These are phyloP conservation scores for Aleiodes leptofemur DNA, from an alignment of 2,888 invertebrate species.

Conservation along the genomic window DNA sequence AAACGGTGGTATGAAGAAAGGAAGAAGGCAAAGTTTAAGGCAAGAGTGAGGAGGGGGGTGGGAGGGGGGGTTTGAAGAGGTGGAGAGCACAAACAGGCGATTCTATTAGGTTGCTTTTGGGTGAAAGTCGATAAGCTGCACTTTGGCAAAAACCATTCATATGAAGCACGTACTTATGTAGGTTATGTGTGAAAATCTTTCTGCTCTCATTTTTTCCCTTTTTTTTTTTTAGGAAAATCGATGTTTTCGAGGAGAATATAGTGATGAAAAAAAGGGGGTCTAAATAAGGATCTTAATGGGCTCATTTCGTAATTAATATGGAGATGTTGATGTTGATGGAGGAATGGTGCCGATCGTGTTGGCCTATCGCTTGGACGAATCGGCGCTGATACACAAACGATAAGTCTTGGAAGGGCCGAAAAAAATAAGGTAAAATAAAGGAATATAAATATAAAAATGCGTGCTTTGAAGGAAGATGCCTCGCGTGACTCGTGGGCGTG, in stretches of 20 bases:
- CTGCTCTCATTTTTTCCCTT: background rate
- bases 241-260: no score
- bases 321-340: no score
- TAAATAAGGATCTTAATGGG: no score
- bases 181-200: slow-evolving; percentile 10
- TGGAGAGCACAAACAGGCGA: slow-evolving; percentile 42
- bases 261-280: no score
- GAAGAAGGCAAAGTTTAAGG: slow-evolving; percentile 48
- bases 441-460: slow-evolving; percentile 42
- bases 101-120: slow-evolving; percentile 50
- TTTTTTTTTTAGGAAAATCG: background rate
- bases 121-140: slow-evolving; percentile 68
- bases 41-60: slow-evolving; percentile 39
- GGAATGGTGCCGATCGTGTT: no score
- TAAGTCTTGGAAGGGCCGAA: background rate
- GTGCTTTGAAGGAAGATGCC: slow-evolving; percentile 47
- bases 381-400: no score
- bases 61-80: slow-evolving; percentile 33
- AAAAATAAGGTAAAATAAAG: slow-evolving; percentile 23
- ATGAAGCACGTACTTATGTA: slow-evolving; percentile 20
- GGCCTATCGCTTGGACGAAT: no score
- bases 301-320: no score
- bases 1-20: slow-evolving; percentile 42
- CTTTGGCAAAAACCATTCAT: slow-evolving; percentile 60
- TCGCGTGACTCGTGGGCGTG: slow-evolving; percentile 73